Evolutionary conservation across 2,888 invertebrate species (phyloP).

Genomic region (Drosophila yooni): DNA sequence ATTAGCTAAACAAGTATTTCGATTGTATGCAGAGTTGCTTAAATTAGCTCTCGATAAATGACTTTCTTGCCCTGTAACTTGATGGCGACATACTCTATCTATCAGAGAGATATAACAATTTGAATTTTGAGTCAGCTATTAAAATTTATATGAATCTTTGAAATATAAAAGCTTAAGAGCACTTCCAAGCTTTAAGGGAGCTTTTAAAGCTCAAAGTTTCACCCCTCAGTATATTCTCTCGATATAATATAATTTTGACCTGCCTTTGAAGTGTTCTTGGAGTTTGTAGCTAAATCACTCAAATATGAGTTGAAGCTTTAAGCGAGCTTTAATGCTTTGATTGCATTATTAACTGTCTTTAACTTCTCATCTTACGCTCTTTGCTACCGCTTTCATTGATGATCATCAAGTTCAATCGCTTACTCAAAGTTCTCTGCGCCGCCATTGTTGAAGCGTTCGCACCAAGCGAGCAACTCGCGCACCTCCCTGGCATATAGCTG

Average conservation of each 20-base stretch:
- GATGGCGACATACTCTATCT: not conserved
- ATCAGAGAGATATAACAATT: not conserved
- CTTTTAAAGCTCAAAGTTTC: not conserved
- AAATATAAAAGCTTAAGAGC: not conserved
- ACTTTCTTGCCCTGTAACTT: no score
- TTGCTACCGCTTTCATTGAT: not conserved
- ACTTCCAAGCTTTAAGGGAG: not conserved
- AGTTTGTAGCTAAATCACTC: not conserved
- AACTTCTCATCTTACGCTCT: not conserved
- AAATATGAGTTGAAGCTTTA: not conserved
- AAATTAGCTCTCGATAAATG: not conserved
- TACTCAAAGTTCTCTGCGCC: slow-evolving; percentile 77
- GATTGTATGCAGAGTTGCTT: not conserved
- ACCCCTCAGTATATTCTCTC: not conserved
- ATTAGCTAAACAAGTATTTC: not conserved
- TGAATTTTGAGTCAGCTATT: not conserved
- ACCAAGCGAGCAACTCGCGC: slow-evolving; percentile 81
- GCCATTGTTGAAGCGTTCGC: slow-evolving; percentile 82
- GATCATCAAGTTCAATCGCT: not conserved
- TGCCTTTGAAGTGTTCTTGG: not conserved
- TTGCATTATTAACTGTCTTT: not conserved
- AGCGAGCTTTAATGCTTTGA: not conserved
- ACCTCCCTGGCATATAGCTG: slow-evolving; percentile 81
- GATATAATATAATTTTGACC: not conserved
- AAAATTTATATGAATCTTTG: not conserved